These are phyloP conservation scores for Anser brachyrhynchus DNA, from an alignment of 2,113 vertebrate species.

Conservation along the genomic window DNA sequence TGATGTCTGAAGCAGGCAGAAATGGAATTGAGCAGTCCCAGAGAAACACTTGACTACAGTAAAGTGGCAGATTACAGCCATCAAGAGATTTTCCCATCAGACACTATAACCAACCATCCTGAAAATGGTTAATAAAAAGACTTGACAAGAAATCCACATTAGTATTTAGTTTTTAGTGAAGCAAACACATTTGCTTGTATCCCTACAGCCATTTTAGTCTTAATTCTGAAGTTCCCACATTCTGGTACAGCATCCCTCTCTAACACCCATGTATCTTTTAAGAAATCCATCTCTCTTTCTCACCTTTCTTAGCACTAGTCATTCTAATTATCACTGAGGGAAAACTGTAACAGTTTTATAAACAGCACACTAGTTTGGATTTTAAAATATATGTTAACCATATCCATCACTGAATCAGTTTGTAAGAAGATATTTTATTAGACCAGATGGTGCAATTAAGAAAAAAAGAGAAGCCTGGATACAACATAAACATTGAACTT, in stretches of 20 bases:
- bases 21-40: not conserved
- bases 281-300: not conserved
- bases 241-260: not conserved
- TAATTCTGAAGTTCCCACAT: not conserved
- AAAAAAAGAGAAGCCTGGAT: not conserved
- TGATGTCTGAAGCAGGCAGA: not conserved
- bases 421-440: conserved; percentile 21
- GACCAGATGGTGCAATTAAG: conserved; percentile 25
- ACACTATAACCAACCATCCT: not conserved
- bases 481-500: not conserved
- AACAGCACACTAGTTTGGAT: not conserved
- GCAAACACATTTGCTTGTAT: not conserved
- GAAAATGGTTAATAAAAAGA: not conserved
- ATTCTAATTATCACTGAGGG: not conserved
- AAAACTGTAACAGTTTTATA: not conserved
- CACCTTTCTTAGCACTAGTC: not conserved
- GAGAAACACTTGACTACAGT: not conserved
- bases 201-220: not conserved
- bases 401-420: not conserved
- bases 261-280: not conserved
- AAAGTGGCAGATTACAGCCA: conserved; percentile 9
- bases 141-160: conserved; percentile 14
- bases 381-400: not conserved
- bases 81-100: not conserved
- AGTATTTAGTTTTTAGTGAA: not conserved